Conservation (phyloP, 2,113 vertebrate species). For the Tor tambroides region DNA sequence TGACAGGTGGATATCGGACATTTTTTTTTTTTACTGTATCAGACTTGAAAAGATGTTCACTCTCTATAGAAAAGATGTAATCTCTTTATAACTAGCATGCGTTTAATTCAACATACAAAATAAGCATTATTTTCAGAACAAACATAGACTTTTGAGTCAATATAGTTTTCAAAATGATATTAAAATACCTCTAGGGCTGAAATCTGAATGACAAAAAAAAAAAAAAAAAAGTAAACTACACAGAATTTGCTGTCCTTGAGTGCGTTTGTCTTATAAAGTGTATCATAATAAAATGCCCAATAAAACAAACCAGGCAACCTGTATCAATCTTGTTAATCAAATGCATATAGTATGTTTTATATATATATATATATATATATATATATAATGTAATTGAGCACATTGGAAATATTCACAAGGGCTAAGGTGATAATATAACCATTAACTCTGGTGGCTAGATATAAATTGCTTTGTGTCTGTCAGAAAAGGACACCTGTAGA, state of each 20-base stretch:
- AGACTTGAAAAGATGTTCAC: too few relatives aligned
- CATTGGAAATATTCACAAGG: background rate
- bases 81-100: too few relatives aligned
- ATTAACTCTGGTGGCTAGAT: background rate
- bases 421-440: background rate
- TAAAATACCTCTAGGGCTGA: too few relatives aligned
- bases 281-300: background rate
- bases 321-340: background rate
- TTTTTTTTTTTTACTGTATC: too few relatives aligned
- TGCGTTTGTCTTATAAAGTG: background rate
- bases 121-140: too few relatives aligned
- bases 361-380: too few relatives aligned
- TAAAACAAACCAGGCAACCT: background rate
- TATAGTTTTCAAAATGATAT: too few relatives aligned
- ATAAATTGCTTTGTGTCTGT: conserved; percentile 10
- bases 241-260: background rate
- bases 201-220: too few relatives aligned
- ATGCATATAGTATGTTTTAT: background rate
- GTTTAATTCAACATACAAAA: too few relatives aligned
- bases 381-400: background rate
- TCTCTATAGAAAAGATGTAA: too few relatives aligned
- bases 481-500: background rate
- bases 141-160: too few relatives aligned
- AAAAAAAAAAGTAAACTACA: background rate
- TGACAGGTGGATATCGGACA: too few relatives aligned